phyloP scores from a whole-genome alignment of 2,797 vertebrate species.

The Sebastes kiyomatsui region DNA sequence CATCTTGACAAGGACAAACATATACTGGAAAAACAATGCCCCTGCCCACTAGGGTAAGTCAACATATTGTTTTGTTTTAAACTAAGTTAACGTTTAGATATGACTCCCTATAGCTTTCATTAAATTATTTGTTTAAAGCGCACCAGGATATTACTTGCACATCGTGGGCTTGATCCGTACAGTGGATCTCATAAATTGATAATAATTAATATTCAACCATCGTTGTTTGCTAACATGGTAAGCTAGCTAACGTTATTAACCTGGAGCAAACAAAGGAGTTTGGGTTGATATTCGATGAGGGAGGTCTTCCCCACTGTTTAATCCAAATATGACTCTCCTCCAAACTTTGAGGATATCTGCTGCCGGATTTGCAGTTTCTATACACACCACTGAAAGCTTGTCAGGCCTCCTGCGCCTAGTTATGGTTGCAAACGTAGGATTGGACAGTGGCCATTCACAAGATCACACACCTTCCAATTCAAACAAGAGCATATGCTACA shows the following conservation, averaged over 20 bases:
- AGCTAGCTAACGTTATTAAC: not conserved
- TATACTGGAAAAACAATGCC: not conserved
- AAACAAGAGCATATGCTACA: not conserved
- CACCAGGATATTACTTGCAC: not conserved
- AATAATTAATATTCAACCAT: not conserved
- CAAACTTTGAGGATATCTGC: not conserved
- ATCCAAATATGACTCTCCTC: not conserved
- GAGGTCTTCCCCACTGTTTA: not conserved
- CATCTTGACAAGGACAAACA: not conserved
- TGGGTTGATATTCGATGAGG: not conserved
- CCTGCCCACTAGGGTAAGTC: not conserved
- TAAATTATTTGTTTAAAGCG: not conserved
- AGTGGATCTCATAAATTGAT: not conserved
- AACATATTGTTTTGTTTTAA: not conserved
- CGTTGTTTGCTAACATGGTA: not conserved
- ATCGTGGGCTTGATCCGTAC: not conserved
- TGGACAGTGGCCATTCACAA: not conserved
- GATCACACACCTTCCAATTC: not conserved
- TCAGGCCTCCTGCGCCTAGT: no score
- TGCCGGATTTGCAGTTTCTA: not conserved
- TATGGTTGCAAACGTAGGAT: no score
- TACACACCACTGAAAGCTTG: no score
- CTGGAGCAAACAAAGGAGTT: not conserved
- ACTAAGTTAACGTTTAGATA: not conserved
- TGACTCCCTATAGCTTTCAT: no score